Evolutionary conservation across 2,888 invertebrate genomes (phyloP).

Genomic region (Lycaena phlaeas): DNA sequence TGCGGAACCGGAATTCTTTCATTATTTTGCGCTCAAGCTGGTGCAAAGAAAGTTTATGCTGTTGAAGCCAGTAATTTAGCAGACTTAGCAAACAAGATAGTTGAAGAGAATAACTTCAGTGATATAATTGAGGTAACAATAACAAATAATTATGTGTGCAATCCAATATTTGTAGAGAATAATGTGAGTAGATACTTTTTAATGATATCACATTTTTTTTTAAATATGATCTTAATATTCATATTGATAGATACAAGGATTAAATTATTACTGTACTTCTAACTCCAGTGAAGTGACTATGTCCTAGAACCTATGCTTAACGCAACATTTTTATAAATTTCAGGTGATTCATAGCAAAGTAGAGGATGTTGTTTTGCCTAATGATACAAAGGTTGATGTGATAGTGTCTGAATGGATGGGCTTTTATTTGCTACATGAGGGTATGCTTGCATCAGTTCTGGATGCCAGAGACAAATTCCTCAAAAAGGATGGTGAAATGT

Average conservation of each 20-base stretch:
- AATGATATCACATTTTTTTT: too few relatives aligned
- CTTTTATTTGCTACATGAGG: constrained; percentile 94
- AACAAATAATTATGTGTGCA: too few relatives aligned
- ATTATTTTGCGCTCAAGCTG: constrained; percentile 90
- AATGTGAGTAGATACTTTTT: too few relatives aligned
- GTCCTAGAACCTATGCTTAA: too few relatives aligned
- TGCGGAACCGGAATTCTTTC: constrained; percentile 92
- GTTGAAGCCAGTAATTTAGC: constrained; percentile 86
- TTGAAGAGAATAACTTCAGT: constrained; percentile 79
- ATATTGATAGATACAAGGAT: too few relatives aligned
- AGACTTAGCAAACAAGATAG: constrained; percentile 75
- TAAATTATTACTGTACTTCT: too few relatives aligned
- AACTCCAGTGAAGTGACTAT: too few relatives aligned
- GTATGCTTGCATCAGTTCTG: constrained; percentile 94
- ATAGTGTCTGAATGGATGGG: constrained; percentile 99
- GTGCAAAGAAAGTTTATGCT: constrained; percentile 90
- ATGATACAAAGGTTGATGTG: constrained; percentile 82
- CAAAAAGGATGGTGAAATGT: constrained; percentile 79
- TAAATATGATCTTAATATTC: too few relatives aligned
- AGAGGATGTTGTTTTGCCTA: constrained; percentile 81
- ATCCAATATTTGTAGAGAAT: too few relatives aligned
- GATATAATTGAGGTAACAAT: constrained; percentile 77
- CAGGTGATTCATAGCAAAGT: constrained; percentile 82
- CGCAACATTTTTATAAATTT: constrained; percentile 12
- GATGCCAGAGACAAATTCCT: constrained; percentile 86